Conservation (phyloP, 2,888 invertebrate species). For the Mimas tiliae region DNA sequence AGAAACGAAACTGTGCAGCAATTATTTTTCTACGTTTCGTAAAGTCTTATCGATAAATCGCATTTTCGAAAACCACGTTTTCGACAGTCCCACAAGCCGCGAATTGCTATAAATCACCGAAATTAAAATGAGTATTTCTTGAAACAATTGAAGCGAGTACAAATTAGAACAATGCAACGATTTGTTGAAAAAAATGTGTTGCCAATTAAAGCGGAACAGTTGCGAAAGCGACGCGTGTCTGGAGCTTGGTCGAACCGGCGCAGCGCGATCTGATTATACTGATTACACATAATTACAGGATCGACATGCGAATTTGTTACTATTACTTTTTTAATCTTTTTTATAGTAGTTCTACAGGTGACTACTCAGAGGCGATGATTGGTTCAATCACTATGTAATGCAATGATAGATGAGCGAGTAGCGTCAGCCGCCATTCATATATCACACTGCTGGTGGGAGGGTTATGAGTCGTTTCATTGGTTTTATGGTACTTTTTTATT, state of each 20-base stretch:
- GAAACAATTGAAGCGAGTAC: slow-evolving; percentile 36
- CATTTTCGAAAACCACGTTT: not conserved
- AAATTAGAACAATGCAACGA: slow-evolving; percentile 44
- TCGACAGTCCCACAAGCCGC: not conserved
- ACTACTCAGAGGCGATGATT: not conserved
- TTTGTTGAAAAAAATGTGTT: slow-evolving; percentile 41
- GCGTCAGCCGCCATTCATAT: too few relatives aligned
- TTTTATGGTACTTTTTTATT: too few relatives aligned
- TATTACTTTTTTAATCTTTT: not conserved
- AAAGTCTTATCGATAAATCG: not conserved
- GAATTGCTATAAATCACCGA: not conserved
- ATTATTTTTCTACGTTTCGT: not conserved
- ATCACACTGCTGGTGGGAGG: too few relatives aligned
- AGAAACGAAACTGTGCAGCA: not conserved
- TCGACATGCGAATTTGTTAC: slow-evolving; percentile 3
- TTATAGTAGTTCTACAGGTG: not conserved
- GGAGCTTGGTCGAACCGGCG: slow-evolving; percentile 48
- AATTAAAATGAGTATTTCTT: slow-evolving; percentile 34
- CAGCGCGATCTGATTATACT: slow-evolving; percentile 47
- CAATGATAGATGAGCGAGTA: too few relatives aligned
- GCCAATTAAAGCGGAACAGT: slow-evolving; percentile 51
- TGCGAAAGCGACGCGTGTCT: slow-evolving; percentile 53
- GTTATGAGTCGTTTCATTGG: too few relatives aligned
- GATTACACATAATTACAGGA: slow-evolving; percentile 42
- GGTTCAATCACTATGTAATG: too few relatives aligned